phyloP scores from a whole-genome alignment of 2,888 invertebrate species.

The Dusona sp. region DNA sequence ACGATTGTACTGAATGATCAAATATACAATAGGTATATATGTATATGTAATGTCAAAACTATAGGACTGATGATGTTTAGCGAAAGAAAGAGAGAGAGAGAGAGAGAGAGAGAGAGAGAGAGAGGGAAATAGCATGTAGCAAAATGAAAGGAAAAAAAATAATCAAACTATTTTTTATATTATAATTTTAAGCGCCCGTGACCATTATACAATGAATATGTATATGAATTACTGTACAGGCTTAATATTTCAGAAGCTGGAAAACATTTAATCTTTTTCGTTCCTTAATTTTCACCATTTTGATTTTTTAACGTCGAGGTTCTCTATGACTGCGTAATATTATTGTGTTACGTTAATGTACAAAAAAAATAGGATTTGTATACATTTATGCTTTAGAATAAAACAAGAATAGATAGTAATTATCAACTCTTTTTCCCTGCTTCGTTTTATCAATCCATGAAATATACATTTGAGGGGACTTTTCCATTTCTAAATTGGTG shows the following conservation, averaged over 20 bases:
- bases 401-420: slow-evolving; percentile 52
- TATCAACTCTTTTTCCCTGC: neutral
- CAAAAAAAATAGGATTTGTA: slow-evolving; percentile 55
- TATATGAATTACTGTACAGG: slow-evolving; percentile 65
- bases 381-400: slow-evolving; percentile 64
- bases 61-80: slow-evolving; percentile 46
- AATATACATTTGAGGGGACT: too few species aligned
- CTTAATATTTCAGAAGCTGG: slow-evolving; percentile 44
- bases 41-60: slow-evolving; percentile 41
- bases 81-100: slow-evolving; percentile 12
- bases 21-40: slow-evolving; percentile 31
- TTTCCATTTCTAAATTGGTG: neutral
- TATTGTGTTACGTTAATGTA: slow-evolving; percentile 53
- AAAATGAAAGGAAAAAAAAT: slow-evolving; percentile 50
- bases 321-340: slow-evolving; percentile 54
- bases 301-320: slow-evolving; percentile 51
- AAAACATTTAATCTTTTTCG: slow-evolving; percentile 25
- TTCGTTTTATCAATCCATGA: neutral
- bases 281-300: neutral
- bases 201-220: slow-evolving; percentile 61
- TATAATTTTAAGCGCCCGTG: slow-evolving; percentile 67
- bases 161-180: slow-evolving; percentile 69
- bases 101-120: slow-evolving; percentile 8
- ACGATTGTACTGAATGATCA: slow-evolving; percentile 2
- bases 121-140: slow-evolving; percentile 39